Evolutionary conservation across 2,113 vertebrate genomes (phyloP).

Genomic region (Macrotus californicus): DNA sequence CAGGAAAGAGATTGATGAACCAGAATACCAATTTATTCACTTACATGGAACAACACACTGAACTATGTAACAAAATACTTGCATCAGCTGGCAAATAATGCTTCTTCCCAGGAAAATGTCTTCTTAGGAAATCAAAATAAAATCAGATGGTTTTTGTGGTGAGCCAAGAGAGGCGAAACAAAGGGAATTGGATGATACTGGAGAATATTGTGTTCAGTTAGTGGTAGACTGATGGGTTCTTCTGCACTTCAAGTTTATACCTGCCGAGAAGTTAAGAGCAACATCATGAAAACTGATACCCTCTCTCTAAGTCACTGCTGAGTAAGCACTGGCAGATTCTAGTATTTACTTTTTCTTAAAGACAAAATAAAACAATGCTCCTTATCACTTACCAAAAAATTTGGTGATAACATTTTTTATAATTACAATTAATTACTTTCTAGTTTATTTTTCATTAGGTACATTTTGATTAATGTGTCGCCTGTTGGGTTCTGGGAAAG

Average conservation of each 20-base stretch:
- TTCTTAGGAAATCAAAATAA: conserved; percentile 35
- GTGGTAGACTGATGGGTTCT: background rate
- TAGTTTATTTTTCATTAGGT: background rate
- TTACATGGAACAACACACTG: background rate
- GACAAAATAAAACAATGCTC: background rate
- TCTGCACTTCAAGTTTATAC: background rate
- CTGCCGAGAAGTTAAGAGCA: background rate
- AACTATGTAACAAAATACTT: background rate
- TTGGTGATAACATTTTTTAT: background rate
- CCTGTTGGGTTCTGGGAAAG: background rate
- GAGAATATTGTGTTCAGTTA: background rate
- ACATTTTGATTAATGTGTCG: background rate
- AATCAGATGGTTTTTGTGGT: background rate
- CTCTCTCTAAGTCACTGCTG: background rate
- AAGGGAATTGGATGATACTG: background rate
- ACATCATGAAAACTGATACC: background rate
- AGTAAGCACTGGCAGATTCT: background rate
- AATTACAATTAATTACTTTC: conserved; percentile 1
- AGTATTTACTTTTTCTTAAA: background rate
- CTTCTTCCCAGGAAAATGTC: background rate
- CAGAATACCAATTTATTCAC: conserved; percentile 42
- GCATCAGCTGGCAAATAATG: background rate
- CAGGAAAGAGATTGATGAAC: conserved; percentile 30
- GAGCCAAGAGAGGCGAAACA: background rate
- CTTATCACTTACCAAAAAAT: background rate